Evolutionary conservation across 2,797 vertebrate species (phyloP), one percentile per base, ranked within the genome.

Genomic region (Leptatherina wallacei): DNA sequence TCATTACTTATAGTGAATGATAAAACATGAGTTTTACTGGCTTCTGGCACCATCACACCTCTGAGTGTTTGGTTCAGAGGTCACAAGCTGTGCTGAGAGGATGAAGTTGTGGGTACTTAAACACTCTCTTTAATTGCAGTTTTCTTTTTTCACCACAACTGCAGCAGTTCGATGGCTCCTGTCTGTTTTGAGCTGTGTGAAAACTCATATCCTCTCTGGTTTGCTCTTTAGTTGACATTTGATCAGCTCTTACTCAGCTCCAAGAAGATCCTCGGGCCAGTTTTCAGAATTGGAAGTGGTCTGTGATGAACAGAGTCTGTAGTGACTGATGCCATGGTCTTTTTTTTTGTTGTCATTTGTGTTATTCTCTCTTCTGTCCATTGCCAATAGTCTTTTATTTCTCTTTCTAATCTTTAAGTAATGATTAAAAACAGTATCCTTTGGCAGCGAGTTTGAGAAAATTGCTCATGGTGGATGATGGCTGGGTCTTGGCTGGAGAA

Each of bases 361-460:
- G 55, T 66, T 68, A 61, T 69, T 69, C 8, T 55, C 64, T 80
- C 88, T 77, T 52, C 61, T 61, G 65, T 85, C 78, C 67, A 81
- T 70, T 65, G 80, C 60, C 63, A 68, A 3, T 30, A 16, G 13
- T 55, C 2, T 54, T 81, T 87, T 80, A 63, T 89, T 84, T 83
- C 66, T 81, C 68, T 69, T 83, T 81, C 64, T 71, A 71, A 69
- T 86, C 74, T 80, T 85, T 86, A 65, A 70, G 77, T 86, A 85
- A 93, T 88, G 88, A 92, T 89, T 47, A 87, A 88, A 92, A 93
- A 86, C 84, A 76, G 80, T 42, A 86, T 77, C 73, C 71, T 58
- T 80, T 83, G 82, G 82, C 89, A 81, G 80, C 75, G 64, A 42
- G 76, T 85, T 86, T 56, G 61, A 81, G 73, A 33, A 69, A 89